Evolutionary conservation across 1,140 invertebrate species (phyloP), one percentile per base, ranked within the genome.

Genomic region (Dinoponera quadriceps): DNA sequence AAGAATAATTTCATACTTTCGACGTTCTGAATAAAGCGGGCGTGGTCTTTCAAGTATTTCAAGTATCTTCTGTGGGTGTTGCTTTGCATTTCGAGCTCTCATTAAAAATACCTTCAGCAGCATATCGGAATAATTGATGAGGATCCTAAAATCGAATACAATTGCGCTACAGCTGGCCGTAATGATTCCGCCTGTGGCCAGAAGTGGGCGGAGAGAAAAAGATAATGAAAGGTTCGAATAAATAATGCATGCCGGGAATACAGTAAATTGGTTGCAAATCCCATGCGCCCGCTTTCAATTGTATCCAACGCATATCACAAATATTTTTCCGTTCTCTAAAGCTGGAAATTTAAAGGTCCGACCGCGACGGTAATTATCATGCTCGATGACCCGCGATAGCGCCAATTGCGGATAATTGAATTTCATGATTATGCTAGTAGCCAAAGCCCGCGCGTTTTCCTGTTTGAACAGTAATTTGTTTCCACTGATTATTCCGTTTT

Each of bases 241-340:
- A 80, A 78, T 65, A 86, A 73, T 77, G 71, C 54, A 72, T 20
- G 44, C 3, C 51, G 74, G 72, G 72, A 83, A 57, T 38, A 83
- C 69, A 57, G 75, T 69, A 78, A 87, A 87, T 73, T 86, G 27
- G 65, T 83, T 87, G 86, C 51, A 48, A 77, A 63, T 49, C 25
- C 38, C 72, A 49, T 0, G 65, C n/a, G 55, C 14, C n/a, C 22
- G 29, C 33, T 65, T 65, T 66, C 65, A 38, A 87, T 87, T 72
- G 7, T 38, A 33, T 25, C 11, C 38, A 14, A 1, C 25, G 14
- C 25, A 22, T 73, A 86, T 82, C 51, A 49, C 66, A 87, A 87
- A 83, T 66, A 87, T 87, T 87, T 83, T 87, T 87, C 69, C 54
- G 7, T 55, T 22, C 66, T 11, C 66, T 29, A 54, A 87, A 86